Conservation (phyloP, 1,140 invertebrate genomes). For the Drosophila paulistorum region DNA sequence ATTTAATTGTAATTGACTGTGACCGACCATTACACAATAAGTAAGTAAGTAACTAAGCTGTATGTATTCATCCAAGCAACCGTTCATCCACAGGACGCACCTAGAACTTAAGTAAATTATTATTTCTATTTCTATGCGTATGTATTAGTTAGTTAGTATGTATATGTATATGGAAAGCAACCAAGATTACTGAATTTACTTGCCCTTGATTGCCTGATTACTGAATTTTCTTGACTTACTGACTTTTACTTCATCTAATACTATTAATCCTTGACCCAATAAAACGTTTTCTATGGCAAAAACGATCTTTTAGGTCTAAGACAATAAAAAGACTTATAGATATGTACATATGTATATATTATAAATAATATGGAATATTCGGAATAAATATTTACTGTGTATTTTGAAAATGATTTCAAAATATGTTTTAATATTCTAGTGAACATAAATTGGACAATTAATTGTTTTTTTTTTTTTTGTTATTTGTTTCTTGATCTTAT, state of each 20-base stretch:
- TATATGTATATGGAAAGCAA: slow-evolving; percentile 4
- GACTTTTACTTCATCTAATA: not conserved
- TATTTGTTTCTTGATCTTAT: too few species aligned
- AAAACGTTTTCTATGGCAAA: not conserved
- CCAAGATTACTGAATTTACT: slow-evolving; percentile 11
- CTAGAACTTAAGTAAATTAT: slow-evolving; percentile 59
- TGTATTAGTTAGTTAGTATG: slow-evolving; percentile 17
- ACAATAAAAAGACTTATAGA: too few species aligned
- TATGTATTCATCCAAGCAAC: slow-evolving; percentile 1
- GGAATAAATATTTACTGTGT: too few species aligned
- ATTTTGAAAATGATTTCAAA: too few species aligned
- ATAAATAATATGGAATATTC: too few species aligned
- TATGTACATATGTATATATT: too few species aligned
- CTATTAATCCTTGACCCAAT: slow-evolving; percentile 1
- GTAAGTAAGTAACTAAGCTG: slow-evolving; percentile 46
- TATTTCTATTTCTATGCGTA: slow-evolving; percentile 33
- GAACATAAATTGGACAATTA: too few species aligned
- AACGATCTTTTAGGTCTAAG: not conserved
- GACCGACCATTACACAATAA: slow-evolving; percentile 60
- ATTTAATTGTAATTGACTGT: slow-evolving; percentile 65
- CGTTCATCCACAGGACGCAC: slow-evolving; percentile 15
- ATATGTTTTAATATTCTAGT: too few species aligned
- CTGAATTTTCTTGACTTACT: slow-evolving; percentile 2
- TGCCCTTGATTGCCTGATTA: slow-evolving; percentile 7
- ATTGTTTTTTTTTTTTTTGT: too few species aligned